Evolutionary conservation across 1,140 invertebrate genomes (phyloP), one percentile per base, ranked within the genome.

Genomic region (Psilanteris sp.): DNA sequence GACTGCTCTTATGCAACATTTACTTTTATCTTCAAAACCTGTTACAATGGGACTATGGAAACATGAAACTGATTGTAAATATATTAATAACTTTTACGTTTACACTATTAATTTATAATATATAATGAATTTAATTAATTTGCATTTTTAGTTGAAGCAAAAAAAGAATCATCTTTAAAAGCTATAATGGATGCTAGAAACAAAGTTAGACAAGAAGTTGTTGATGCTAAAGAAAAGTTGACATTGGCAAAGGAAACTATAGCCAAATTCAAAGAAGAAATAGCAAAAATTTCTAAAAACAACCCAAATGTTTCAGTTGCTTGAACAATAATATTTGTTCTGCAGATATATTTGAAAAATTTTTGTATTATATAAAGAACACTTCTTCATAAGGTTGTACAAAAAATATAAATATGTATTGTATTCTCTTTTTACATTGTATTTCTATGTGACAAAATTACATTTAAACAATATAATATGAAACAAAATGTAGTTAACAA

Each of bases 21-120:
- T 97, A 14, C 85, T 99, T 1, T 94, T 91, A 44, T 93, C 90
- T 66, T 92, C 93, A 0, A 93, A 94, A 81, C 94, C 92, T 32
- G 86, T 96, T 4, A 93, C 94, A 0, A 88, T 93, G 44, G 93
- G 92, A 16, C 82, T 90, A 14, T 96, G 95, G 92, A 92, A 91
- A 61, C 96, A 98, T 86, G 95, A 98, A 81, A 96, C 95, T 50
- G 94, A 98, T 87, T 98, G 96, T 97, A 91, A 93, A 92, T 91
- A 41, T 8, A 61, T 18, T 64, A 4, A 18, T 16, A 41, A 13
- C 18, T 29, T 18, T 48, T 37, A n/a, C n/a, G n/a, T n/a, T n/a
- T n/a, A n/a, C n/a, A n/a, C n/a, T n/a, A n/a, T n/a, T n/a, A n/a
- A n/a, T n/a, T n/a, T n/a, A n/a, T n/a, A n/a, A n/a, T n/a, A n/a